A percentile compares a stretch with the other conserved stretches of the same genome.
These are phyloP conservation scores for Halyomorpha halys DNA, from an alignment of 1,140 invertebrate genomes.

Conservation along the genomic window DNA sequence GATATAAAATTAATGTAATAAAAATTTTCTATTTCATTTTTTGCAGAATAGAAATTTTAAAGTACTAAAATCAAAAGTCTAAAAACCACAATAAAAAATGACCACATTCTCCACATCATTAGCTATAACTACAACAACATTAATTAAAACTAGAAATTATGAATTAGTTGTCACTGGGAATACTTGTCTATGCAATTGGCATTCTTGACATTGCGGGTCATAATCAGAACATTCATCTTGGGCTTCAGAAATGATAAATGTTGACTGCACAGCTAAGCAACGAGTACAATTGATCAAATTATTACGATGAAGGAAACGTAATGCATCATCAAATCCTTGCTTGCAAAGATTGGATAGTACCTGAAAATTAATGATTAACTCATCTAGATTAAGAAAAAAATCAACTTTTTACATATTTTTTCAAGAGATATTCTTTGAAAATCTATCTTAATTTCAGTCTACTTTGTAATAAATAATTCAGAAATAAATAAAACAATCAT, in stretches of 20 bases:
- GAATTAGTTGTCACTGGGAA: slow-evolving; percentile 31
- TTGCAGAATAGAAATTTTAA: no score
- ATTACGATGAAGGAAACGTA: slow-evolving; percentile 84
- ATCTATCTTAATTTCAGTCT: no score
- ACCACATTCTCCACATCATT: no score
- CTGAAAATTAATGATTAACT: slow-evolving; percentile 34
- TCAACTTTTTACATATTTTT: not conserved
- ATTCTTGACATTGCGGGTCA: slow-evolving; percentile 72
- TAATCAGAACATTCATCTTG: slow-evolving; percentile 58
- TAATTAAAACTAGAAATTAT: no score
- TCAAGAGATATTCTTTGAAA: not conserved
- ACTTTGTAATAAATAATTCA: not conserved
- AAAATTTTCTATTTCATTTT: no score
- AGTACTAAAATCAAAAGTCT: no score
- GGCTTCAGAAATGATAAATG: slow-evolving; percentile 62
- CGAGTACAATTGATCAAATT: slow-evolving; percentile 77
- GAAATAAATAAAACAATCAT: no score
- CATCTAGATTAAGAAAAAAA: slow-evolving; percentile 12
- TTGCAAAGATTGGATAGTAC: slow-evolving; percentile 86
- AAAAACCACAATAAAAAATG: no score
- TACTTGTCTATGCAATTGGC: slow-evolving; percentile 67
- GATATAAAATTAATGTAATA: no score
- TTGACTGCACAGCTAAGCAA: slow-evolving; percentile 72
- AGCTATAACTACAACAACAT: no score
- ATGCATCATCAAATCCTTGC: slow-evolving; percentile 93